Evolutionary conservation across 2,113 vertebrate genomes (phyloP), one percentile per base, ranked within the genome.

Genomic region (Columbina picui): DNA sequence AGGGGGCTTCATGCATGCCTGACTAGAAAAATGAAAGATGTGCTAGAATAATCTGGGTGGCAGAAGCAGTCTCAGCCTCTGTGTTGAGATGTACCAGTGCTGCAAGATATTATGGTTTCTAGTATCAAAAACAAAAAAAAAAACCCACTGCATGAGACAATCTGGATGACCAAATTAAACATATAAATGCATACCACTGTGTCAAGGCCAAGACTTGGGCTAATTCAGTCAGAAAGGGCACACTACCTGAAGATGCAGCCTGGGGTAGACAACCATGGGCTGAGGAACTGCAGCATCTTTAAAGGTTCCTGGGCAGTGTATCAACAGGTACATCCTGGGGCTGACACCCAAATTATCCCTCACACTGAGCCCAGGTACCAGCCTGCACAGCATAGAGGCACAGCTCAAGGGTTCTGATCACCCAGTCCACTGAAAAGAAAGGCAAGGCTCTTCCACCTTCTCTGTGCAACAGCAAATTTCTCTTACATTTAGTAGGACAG

Each of bases 131-230:
- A 87, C n/a, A 81, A 74, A 61, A 71, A 32, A 34, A 87, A 81
- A n/a, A 7, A 0, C 20, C 21, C 7, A 57, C 14, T 25, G 16
- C 25, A 50, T 50, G 47, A 78, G 29, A 50, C 43, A 22, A 59
- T 18, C 60, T 2, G 15, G 43, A 68, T 85, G 18, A 68, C 30
- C 15, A 78, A 71, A 32, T n/a, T n/a, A n/a, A n/a, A 55, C 19
- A 15, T 10, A 13, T 11, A 86, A 76, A 69, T 3, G 1, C 2
- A 38, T 14, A 12, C 34, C 26, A 29, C 15, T 52, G 12, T 23
- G 21, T 32, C 0, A 0, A 59, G 67, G 56, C 36, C 16, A 36
- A 27, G 45, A 43, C 27, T 60, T 32, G 17, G 43, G 26, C 60
- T 81, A 14, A 68, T 43, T n/a, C 64, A 68, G 26, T 57, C 16